Evolutionary conservation across 2,888 invertebrate species (phyloP), one percentile per base, ranked within the genome.

Genomic region (Orchesellides sinensis): DNA sequence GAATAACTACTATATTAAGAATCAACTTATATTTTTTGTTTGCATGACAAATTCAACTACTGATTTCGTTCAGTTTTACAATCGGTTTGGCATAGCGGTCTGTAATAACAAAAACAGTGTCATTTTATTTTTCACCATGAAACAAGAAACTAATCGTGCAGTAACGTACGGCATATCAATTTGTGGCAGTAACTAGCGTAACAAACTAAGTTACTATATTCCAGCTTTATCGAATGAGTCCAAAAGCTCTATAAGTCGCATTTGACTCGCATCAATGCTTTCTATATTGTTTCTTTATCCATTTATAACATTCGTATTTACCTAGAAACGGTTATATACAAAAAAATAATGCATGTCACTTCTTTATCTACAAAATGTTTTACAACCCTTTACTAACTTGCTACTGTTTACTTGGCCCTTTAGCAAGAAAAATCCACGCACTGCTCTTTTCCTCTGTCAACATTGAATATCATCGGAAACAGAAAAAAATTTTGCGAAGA

Each of bases 1-100:
- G n/a, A n/a, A n/a, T n/a, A n/a, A n/a, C n/a, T n/a, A n/a, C n/a
- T n/a, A n/a, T n/a, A n/a, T n/a, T n/a, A n/a, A n/a, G n/a, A n/a
- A n/a, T n/a, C n/a, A n/a, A n/a, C n/a, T n/a, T n/a, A n/a, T n/a
- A n/a, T n/a, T n/a, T n/a, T n/a, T n/a, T n/a, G n/a, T n/a, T n/a
- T n/a, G n/a, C n/a, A 75, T 66, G 54, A 66, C 75, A 66, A n/a
- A 75, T 75, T 75, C 54, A 35, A 75, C 75, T 75, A 54, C 66
- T 75, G 75, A 75, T 66, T 65, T 66, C 25, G 54, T 65, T 52
- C 65, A 21, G 72, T 73, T 73, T n/a, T 65, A 52, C 63, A 74
- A n/a, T n/a, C n/a, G n/a, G n/a, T n/a, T n/a, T n/a, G n/a, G n/a
- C n/a, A n/a, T n/a, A n/a, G n/a, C n/a, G n/a, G n/a, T n/a, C n/a